Evolutionary conservation across 1,140 invertebrate species (phyloP).

Genomic region (Meloidogyne hapla): DNA sequence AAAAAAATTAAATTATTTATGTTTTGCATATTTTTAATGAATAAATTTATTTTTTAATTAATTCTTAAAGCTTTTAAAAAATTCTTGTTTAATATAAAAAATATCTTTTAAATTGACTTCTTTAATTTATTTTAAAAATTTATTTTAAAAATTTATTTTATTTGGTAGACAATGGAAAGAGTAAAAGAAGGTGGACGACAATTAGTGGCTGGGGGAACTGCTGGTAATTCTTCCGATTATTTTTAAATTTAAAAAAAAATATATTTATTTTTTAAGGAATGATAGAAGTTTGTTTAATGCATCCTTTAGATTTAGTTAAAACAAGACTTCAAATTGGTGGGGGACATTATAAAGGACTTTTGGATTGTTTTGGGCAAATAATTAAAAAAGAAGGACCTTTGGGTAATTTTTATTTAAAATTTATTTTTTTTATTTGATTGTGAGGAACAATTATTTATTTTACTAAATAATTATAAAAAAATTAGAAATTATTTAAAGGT

Average conservation of each 20-base stretch:
- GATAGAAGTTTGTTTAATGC: constrained; percentile 90
- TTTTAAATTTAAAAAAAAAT: constrained; percentile 39
- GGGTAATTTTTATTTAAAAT: constrained; percentile 51
- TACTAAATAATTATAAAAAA: constrained; percentile 27
- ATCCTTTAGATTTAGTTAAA: constrained; percentile 87
- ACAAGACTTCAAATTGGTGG: constrained; percentile 80
- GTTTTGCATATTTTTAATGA: too few species aligned
- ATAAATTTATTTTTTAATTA: too few species aligned
- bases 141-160: not conserved
- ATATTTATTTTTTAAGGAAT: constrained; percentile 68
- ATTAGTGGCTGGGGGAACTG: constrained; percentile 81
- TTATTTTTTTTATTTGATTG: too few species aligned
- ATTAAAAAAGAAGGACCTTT: constrained; percentile 74
- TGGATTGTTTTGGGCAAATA: constrained; percentile 85
- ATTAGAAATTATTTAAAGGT: constrained; percentile 25
- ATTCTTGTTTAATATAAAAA: too few species aligned
- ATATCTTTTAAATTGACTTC: too few species aligned
- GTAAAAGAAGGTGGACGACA: constrained; percentile 73
- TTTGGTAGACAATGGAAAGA: constrained; percentile 43
- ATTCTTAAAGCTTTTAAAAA: too few species aligned
- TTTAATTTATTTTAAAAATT: not conserved
- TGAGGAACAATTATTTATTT: too few species aligned
- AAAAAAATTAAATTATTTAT: too few species aligned
- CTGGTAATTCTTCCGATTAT: too few species aligned
- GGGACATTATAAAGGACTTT: constrained; percentile 76